A percentile compares a stretch with the other conserved stretches of the same genome.
phyloP scores from a whole-genome alignment of 2,797 vertebrate genomes.

The Coendou prehensilis region DNA sequence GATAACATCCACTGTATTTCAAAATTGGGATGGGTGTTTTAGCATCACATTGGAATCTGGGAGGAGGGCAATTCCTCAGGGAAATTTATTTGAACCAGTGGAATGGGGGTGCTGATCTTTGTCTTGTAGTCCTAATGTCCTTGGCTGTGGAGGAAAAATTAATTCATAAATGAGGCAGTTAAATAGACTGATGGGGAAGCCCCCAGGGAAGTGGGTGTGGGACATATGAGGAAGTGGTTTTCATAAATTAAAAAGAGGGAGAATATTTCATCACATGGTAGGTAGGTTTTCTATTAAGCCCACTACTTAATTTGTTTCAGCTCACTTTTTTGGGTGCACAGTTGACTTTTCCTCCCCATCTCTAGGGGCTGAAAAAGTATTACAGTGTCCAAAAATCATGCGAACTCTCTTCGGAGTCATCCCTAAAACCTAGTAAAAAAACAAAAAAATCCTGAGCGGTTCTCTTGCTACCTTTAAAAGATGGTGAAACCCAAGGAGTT shows the following conservation, averaged over 20 bases:
- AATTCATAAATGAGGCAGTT: conserved; percentile 60
- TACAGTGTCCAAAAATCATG: conserved; percentile 58
- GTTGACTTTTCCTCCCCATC: conserved; percentile 62
- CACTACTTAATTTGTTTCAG: conserved; percentile 74
- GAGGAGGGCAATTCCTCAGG: not conserved
- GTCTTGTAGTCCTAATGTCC: not conserved
- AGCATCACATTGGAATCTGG: not conserved
- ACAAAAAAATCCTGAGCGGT: not conserved
- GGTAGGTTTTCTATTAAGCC: conserved; percentile 68
- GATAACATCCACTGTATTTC: not conserved
- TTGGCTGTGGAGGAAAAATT: not conserved
- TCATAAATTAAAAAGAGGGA: conserved; percentile 65
- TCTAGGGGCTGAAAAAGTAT: conserved; percentile 66
- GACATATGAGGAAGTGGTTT: conserved; percentile 60
- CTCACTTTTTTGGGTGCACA: conserved; percentile 72
- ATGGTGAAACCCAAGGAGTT: not conserved
- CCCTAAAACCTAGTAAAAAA: not conserved
- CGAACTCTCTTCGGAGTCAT: conserved; percentile 51
- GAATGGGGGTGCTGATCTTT: not conserved
- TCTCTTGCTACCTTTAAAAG: conserved; percentile 22
- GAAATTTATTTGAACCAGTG: not conserved
- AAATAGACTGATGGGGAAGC: not conserved
- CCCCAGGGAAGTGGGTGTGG: conserved; percentile 64
- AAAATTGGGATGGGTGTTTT: conserved; percentile 5
- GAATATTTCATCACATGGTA: conserved; percentile 68